A percentile compares a stretch with the other conserved stretches of the same genome.
phyloP scores from a whole-genome alignment of 2,888 invertebrate species.

The Heliconius ismenius region DNA sequence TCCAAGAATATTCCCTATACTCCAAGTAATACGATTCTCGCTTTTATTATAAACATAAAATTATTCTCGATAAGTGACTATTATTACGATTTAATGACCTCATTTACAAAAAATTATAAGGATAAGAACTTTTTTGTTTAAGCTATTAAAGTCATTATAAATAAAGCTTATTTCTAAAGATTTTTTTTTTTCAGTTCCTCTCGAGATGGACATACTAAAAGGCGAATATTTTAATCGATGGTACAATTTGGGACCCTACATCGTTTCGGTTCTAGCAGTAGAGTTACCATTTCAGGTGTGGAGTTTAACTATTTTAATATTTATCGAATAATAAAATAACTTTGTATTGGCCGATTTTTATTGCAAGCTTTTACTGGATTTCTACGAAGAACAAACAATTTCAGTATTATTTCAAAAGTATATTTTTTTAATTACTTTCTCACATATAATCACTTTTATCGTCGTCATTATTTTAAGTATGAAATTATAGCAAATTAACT shows the following conservation, averaged over 20 bases:
- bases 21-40: neutral
- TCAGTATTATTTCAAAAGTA: neutral
- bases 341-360: neutral
- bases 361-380: neutral
- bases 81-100: neutral
- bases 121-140: neutral
- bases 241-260: slow-evolving; percentile 94
- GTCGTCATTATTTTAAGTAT: neutral
- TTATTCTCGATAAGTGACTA: neutral
- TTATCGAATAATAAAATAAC: neutral
- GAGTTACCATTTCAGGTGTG: slow-evolving; percentile 93
- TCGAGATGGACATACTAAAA: slow-evolving; percentile 92
- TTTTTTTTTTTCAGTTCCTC: slow-evolving; percentile 86
- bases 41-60: slow-evolving; percentile 11
- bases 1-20: neutral
- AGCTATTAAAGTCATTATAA: neutral
- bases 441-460: neutral
- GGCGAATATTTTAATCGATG: slow-evolving; percentile 96
- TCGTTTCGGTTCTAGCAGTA: slow-evolving; percentile 91
- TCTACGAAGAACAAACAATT: neutral
- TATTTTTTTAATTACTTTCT: no score
- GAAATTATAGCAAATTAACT: neutral
- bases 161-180: neutral
- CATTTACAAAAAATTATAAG: neutral
- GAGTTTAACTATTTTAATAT: neutral